Evolutionary conservation across 2,113 vertebrate genomes (phyloP).

Genomic region (Phasianus colchicus): DNA sequence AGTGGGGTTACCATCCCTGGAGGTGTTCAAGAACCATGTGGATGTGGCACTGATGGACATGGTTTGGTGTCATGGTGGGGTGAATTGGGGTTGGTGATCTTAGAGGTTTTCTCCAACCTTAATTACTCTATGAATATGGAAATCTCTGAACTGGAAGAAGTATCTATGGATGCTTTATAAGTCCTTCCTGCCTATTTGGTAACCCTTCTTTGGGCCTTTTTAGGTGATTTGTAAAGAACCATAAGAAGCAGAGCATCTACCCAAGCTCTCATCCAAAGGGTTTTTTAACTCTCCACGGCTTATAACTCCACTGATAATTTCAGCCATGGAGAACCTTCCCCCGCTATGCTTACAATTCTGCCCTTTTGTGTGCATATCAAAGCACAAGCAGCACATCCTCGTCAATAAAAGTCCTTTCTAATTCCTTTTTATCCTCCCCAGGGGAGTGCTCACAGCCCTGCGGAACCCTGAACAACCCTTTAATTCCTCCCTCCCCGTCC

Average conservation of each 20-base stretch:
- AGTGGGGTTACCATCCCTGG: no score
- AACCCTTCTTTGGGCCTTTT: background rate
- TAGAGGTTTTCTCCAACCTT: no score
- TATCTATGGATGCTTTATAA: background rate
- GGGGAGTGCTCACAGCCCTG: background rate
- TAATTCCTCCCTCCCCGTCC: slow-evolving; percentile 38
- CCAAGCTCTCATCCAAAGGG: background rate
- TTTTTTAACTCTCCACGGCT: background rate
- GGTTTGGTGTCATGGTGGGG: no score
- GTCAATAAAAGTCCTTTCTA: slow-evolving; percentile 32
- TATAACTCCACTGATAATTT: background rate
- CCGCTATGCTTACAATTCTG: background rate
- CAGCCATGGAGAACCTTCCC: background rate
- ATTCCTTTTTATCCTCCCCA: slow-evolving; percentile 50
- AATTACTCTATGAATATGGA: background rate
- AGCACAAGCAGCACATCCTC: background rate
- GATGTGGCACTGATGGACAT: no score
- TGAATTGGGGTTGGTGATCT: no score
- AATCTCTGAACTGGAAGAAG: background rate
- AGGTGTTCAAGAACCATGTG: no score
- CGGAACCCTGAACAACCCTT: slow-evolving; percentile 13
- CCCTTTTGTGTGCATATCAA: background rate
- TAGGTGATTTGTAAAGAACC: background rate
- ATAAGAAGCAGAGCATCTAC: background rate
- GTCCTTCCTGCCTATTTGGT: background rate